Base-by-base conservation (phyloP, 2,888 invertebrate species). In the Crematogaster levior region DNA sequence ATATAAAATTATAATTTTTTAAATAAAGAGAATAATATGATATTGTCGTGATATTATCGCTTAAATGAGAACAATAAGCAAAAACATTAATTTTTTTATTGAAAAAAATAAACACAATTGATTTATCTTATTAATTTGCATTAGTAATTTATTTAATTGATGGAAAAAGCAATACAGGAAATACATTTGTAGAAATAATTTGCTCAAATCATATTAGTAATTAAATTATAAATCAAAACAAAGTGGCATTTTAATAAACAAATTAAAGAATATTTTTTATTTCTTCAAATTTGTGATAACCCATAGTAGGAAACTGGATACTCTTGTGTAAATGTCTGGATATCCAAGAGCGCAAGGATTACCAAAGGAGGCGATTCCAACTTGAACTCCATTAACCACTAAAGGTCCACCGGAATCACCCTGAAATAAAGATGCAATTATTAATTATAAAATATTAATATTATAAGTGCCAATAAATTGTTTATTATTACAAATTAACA, bases 351-450 rank as follows among this genome's bases (percentile, higher is more conserved):
- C 91, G 66, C 92, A 92, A 1, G 88, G 87, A 46, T 24, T 40
- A 9, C 88, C 91, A 10, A 84, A 92, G 40, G 92, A 92, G n/a
- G 90, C 90, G 12, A 92, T 74, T 68, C 92, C 92, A 48, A 91
- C 60, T 56, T 90, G 88, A 15, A 7, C 21, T 3, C 43, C 81
- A 0, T 74, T 10, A 6, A 34, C 73, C 4, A 90, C 79, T 0
- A 92, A 86, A 24, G 90, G 87, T 21, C 90, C 85, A 61, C 90
- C 90, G 27, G 83, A 84, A 81, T 91, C 90, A 81, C 88, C 86
- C 90, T 90, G 27, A 9, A 79, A 72, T 12, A 3, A 40, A 2
- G 5, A 40, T 37, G 27, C 24, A n/a, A n/a, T n/a, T n/a, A n/a
- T n/a, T n/a, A 27, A 21, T 79, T 27, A 79, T 60, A 37, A 37